Evolutionary conservation across 2,113 vertebrate genomes (phyloP).

Genomic region (Passer domesticus): DNA sequence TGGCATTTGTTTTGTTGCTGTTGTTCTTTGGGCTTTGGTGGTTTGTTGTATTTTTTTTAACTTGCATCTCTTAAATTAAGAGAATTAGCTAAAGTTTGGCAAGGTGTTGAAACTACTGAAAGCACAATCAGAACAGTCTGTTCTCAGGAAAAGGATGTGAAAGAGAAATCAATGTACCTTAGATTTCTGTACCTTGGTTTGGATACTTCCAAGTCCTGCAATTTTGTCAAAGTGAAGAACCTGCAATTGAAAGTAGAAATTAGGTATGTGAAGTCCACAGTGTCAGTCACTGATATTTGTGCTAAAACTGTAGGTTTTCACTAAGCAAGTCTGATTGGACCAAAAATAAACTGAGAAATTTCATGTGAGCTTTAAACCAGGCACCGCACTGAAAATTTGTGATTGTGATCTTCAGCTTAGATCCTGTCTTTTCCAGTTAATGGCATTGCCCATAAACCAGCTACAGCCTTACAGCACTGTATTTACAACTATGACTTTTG

Average conservation of each 20-base stretch:
- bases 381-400: background rate
- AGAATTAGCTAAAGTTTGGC: background rate
- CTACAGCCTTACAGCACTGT: background rate
- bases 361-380: background rate
- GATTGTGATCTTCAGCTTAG: background rate
- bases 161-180: conserved; percentile 30
- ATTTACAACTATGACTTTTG: background rate
- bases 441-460: background rate
- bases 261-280: background rate
- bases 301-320: background rate
- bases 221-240: conserved; percentile 54
- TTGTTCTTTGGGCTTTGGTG: background rate
- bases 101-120: background rate
- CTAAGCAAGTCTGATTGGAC: background rate
- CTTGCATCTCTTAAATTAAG: background rate
- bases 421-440: background rate
- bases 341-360: background rate
- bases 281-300: background rate
- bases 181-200: conserved; percentile 21
- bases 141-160: background rate
- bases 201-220: background rate
- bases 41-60: background rate
- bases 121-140: background rate
- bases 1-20: background rate
- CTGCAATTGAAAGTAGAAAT: background rate